These are phyloP conservation scores for Patiria pectinifera DNA, from an alignment of 53 echinoderm and acorn worm species.

Conservation along the genomic window DNA sequence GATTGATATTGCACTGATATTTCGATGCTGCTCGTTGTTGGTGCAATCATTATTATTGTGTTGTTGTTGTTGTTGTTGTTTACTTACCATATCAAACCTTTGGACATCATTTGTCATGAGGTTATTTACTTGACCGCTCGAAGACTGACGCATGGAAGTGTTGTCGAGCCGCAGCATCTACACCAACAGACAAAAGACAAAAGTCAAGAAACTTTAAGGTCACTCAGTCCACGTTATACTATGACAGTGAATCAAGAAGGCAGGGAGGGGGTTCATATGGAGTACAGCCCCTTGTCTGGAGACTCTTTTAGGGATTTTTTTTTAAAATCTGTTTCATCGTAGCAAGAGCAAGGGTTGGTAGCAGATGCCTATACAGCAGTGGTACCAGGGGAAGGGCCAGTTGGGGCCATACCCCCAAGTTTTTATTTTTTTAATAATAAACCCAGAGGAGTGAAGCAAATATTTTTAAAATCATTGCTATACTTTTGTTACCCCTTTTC, in stretches of 20 bases:
- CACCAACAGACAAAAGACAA: constrained; percentile 15
- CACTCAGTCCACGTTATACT: neutral
- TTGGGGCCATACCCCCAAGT: too few species aligned
- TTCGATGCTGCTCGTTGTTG: neutral
- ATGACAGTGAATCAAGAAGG: too few species aligned
- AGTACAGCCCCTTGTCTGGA: too few species aligned
- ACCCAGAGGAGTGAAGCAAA: too few species aligned
- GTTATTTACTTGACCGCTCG: constrained; percentile 91
- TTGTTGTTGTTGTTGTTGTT: neutral
- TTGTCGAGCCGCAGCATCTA: constrained; percentile 86
- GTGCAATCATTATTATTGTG: neutral
- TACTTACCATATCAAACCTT: constrained; percentile 73
- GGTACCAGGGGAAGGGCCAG: too few species aligned
- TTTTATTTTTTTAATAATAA: too few species aligned
- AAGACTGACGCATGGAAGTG: constrained; percentile 67
- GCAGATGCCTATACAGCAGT: too few species aligned
- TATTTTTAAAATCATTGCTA: too few species aligned
- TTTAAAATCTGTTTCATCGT: neutral
- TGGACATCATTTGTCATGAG: constrained; percentile 94
- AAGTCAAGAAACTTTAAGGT: neutral
- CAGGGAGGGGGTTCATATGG: too few species aligned
- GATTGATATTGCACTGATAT: too few species aligned
- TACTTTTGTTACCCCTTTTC: too few species aligned
- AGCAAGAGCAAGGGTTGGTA: neutral
- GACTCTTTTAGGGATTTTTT: too few species aligned